Conservation (phyloP, 2,888 invertebrate species). For the Aporophyla lueneburgensis region DNA sequence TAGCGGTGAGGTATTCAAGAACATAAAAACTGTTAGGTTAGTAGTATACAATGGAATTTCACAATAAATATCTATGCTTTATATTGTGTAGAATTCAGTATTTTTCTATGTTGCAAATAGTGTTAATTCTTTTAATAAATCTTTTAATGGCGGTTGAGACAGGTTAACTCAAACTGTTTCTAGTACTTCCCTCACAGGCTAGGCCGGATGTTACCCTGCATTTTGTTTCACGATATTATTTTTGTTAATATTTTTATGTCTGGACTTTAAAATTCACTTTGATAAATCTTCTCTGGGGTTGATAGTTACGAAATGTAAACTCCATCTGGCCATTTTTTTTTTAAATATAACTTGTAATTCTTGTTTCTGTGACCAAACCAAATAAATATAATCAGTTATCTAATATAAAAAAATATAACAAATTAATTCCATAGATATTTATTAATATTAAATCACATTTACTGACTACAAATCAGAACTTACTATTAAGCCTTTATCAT, state of each 20-base stretch:
- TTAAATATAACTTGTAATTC: not conserved
- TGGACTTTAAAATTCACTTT: too few species aligned
- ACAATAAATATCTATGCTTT: slow-evolving; percentile 5
- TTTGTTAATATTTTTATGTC: too few species aligned
- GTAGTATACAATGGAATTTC: slow-evolving; percentile 18
- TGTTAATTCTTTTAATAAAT: too few species aligned
- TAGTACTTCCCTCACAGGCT: too few species aligned
- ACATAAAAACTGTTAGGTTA: slow-evolving; percentile 32
- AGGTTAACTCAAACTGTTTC: too few species aligned
- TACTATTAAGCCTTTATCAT: slow-evolving; percentile 16
- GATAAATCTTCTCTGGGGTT: too few species aligned
- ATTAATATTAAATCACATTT: slow-evolving; percentile 1
- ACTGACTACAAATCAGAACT: slow-evolving; percentile 26
- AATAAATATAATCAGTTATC: not conserved
- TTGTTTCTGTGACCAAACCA: not conserved
- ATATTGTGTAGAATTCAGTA: not conserved
- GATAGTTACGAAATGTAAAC: too few species aligned
- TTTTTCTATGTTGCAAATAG: not conserved
- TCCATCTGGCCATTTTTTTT: not conserved
- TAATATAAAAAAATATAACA: not conserved
- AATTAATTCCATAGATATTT: not conserved
- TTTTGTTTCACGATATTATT: too few species aligned
- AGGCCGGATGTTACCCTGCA: too few species aligned
- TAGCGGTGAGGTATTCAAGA: slow-evolving; percentile 27
- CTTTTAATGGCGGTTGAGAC: too few species aligned